Conservation (phyloP, 2,113 vertebrate genomes). For the Stomatorhinus ivindoensis region DNA sequence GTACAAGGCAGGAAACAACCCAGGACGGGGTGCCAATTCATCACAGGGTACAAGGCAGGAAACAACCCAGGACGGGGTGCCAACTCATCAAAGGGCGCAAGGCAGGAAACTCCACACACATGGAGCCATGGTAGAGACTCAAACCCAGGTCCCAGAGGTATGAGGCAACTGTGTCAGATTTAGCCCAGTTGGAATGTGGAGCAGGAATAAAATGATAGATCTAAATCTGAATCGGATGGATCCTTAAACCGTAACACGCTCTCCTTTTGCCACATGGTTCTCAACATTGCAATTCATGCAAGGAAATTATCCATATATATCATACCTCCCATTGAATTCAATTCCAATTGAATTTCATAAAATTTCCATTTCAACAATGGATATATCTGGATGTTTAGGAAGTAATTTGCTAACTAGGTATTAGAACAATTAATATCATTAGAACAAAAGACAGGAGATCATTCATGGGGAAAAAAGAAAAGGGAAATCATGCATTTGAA, state of each 20-base stretch:
- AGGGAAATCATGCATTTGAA: background rate
- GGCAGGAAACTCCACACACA: background rate
- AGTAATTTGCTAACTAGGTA: background rate
- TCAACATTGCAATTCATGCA: background rate
- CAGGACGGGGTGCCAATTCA: too few relatives aligned
- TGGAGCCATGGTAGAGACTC: background rate
- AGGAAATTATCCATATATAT: background rate
- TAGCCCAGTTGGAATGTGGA: background rate
- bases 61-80: too few relatives aligned
- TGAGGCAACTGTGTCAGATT: background rate
- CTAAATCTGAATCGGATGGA: background rate
- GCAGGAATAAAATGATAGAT: background rate
- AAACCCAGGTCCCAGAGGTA: background rate
- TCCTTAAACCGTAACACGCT: background rate
- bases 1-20: too few relatives aligned
- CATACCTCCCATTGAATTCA: background rate
- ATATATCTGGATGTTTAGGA: background rate
- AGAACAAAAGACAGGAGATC: background rate
- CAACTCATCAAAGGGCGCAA: too few relatives aligned
- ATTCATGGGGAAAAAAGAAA: background rate
- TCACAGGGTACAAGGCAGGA: too few relatives aligned
- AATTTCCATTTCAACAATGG: background rate
- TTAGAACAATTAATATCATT: too few relatives aligned
- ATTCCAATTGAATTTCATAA: background rate
- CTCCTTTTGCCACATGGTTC: background rate